These are phyloP conservation scores for Eupleurogrammus muticus DNA, from an alignment of 2,797 vertebrate species.

Conservation along the genomic window DNA sequence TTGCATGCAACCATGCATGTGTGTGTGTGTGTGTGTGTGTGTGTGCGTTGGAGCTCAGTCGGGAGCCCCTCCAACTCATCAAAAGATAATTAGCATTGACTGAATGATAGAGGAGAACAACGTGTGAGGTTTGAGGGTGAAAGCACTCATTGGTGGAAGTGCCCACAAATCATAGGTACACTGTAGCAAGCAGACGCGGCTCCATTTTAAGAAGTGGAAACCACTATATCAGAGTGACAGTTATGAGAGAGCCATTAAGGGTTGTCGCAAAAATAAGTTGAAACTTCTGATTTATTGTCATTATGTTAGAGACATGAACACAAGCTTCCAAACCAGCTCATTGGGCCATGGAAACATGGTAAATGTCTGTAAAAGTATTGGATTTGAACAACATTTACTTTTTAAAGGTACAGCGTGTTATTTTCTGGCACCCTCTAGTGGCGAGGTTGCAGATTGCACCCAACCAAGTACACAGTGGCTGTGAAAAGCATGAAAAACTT, in stretches of 20 bases:
- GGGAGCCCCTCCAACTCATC: neutral
- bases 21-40: neutral
- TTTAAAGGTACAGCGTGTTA: too few species aligned
- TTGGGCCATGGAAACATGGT: slow-evolving; percentile 19
- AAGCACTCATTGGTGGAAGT: neutral
- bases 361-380: too few species aligned
- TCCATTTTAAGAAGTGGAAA: neutral
- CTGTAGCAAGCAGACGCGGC: neutral
- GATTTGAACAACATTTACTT: too few species aligned
- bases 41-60: neutral
- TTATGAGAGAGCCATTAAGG: neutral
- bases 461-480: too few species aligned
- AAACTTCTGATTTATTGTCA: neutral
- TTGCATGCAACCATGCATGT: too few species aligned
- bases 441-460: too few species aligned
- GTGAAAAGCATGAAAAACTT: too few species aligned
- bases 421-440: too few species aligned
- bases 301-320: slow-evolving; percentile 20
- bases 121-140: neutral
- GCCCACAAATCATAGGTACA: neutral
- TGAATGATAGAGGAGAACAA: neutral
- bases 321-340: slow-evolving; percentile 19
- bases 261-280: neutral
- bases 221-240: neutral
- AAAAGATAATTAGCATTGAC: slow-evolving; percentile 1